These are phyloP conservation scores for Rousettus leschenaultii DNA, from an alignment of 2,113 vertebrate genomes.

Conservation along the genomic window DNA sequence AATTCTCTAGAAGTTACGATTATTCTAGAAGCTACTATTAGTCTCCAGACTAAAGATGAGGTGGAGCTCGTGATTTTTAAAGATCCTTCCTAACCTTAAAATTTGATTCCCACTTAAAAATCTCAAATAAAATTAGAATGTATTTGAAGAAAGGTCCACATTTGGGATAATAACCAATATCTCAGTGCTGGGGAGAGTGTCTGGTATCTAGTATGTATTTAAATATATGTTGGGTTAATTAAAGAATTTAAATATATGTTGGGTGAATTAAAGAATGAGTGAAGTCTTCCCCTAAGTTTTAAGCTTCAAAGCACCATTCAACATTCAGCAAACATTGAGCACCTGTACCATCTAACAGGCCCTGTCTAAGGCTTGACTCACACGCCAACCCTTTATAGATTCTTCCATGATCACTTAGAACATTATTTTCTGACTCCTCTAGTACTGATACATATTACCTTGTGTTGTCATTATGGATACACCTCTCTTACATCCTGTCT, in stretches of 20 bases:
- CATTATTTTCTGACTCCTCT: not conserved
- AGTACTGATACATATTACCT: not conserved
- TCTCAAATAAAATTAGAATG: not conserved
- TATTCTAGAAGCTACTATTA: not conserved
- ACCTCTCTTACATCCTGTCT: not conserved
- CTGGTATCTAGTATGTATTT: not conserved
- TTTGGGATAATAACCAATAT: not conserved
- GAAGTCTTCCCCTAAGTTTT: not conserved
- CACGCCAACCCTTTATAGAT: not conserved
- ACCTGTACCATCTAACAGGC: not conserved
- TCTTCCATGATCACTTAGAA: not conserved
- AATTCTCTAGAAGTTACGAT: not conserved
- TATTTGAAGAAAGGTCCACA: not conserved
- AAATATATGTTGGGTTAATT: not conserved
- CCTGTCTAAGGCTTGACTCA: not conserved
- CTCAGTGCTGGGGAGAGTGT: not conserved
- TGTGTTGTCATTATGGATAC: not conserved
- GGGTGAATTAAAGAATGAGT: not conserved
- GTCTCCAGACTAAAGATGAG: not conserved
- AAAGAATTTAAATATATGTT: not conserved
- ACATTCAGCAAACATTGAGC: not conserved
- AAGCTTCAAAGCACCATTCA: not conserved
- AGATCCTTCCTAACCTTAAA: not conserved
- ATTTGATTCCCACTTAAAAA: constrained; percentile 20
- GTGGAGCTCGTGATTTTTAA: not conserved